Percentiles rank a stretch among this genome's conserved stretches.
phyloP scores from a whole-genome alignment of 2,888 invertebrate species.

The Tenthredo amoena region DNA sequence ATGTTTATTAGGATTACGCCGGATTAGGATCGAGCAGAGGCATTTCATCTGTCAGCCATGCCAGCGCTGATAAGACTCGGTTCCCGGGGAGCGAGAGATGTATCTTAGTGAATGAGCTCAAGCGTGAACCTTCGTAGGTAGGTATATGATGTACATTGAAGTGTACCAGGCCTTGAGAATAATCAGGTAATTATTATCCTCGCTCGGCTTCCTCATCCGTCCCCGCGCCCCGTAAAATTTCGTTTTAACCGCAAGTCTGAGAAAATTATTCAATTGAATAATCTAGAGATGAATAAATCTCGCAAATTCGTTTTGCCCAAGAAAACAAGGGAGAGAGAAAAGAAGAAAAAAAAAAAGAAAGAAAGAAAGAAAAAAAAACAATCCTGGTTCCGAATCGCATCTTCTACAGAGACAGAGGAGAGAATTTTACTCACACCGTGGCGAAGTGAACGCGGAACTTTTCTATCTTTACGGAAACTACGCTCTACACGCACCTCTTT shows the following conservation, averaged over 20 bases:
- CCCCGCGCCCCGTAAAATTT: neutral
- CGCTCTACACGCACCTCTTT: constrained; percentile 27
- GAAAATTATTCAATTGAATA: constrained; percentile 6
- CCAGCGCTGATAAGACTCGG: constrained; percentile 33
- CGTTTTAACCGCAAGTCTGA: neutral
- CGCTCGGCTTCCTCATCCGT: neutral
- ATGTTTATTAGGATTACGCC: constrained; percentile 33
- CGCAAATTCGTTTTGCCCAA: neutral
- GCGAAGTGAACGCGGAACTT: constrained; percentile 7
- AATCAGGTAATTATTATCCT: constrained; percentile 29
- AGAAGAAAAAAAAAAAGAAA: neutral
- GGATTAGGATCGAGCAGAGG: constrained; percentile 34
- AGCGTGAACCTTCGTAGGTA: constrained; percentile 8
- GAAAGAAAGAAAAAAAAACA: neutral
- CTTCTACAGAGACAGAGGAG: neutral
- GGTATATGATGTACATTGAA: neutral
- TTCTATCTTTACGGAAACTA: constrained; percentile 5
- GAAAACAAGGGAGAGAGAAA: neutral
- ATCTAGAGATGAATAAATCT: constrained; percentile 3
- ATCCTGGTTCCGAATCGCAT: neutral
- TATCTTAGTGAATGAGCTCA: constrained; percentile 20
- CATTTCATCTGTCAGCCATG: constrained; percentile 37
- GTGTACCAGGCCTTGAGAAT: constrained; percentile 1
- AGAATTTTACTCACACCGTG: neutral
- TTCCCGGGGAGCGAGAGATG: neutral